Evolutionary conservation across 1,140 invertebrate genomes (phyloP).

Genomic region (Apocrypta bakeri): DNA sequence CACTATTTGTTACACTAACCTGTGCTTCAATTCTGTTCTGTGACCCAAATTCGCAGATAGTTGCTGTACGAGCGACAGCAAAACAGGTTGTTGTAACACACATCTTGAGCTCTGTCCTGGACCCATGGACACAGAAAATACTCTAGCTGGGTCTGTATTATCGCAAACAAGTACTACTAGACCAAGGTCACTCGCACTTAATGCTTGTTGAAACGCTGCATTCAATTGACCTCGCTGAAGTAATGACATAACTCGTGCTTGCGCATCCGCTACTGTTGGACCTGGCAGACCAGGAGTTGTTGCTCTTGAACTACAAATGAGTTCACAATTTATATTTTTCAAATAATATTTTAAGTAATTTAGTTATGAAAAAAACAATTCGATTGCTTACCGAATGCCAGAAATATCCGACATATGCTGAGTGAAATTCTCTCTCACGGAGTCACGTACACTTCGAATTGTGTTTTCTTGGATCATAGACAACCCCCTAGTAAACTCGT

Average conservation of each 20-base stretch:
- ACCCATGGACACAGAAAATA: constrained; percentile 84
- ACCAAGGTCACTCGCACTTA: constrained; percentile 88
- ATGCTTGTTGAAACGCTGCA: constrained; percentile 91
- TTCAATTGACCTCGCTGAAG: constrained; percentile 85
- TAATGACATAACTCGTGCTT: constrained; percentile 84
- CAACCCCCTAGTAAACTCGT: constrained; percentile 64
- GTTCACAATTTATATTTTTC: not conserved
- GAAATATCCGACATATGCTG: constrained; percentile 70
- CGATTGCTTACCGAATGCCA: constrained; percentile 61
- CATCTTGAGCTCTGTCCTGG: constrained; percentile 62
- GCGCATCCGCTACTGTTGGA: constrained; percentile 67
- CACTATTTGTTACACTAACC: constrained; percentile 74
- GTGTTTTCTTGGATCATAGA: constrained; percentile 65
- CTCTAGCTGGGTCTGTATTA: constrained; percentile 82
- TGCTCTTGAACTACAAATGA: constrained; percentile 75
- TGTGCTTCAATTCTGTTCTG: constrained; percentile 91
- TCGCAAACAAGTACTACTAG: constrained; percentile 90
- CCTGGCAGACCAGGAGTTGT: constrained; percentile 69
- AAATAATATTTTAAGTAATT: not conserved
- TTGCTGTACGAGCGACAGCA: constrained; percentile 94
- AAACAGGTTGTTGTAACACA: constrained; percentile 83
- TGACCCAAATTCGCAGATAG: constrained; percentile 89
- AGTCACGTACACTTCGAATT: constrained; percentile 65
- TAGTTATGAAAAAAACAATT: not conserved
- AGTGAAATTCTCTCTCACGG: constrained; percentile 68